phyloP scores from a whole-genome alignment of 37 sponge, comb jelly and placozoan genomes.

The Hexactinellida sp. region DNA sequence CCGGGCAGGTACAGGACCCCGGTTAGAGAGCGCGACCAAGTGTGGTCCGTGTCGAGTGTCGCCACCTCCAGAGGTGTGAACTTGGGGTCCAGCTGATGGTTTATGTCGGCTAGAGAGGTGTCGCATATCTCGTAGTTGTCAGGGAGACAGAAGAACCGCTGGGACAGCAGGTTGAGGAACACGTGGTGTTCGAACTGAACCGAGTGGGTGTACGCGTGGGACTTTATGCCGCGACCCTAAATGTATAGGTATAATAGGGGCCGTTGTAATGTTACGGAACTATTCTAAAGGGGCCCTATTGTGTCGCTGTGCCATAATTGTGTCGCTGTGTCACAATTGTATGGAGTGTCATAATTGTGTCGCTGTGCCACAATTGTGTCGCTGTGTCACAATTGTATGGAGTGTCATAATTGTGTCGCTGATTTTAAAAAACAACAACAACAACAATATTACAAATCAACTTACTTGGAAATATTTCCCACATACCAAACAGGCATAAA shows the following conservation, averaged over 20 bases:
- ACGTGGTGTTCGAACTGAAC: constrained; percentile 76
- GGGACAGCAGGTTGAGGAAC: constrained; percentile 69
- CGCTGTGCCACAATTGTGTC: too few relatives aligned
- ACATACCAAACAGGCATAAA: constrained; percentile 96
- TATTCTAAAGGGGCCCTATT: too few relatives aligned
- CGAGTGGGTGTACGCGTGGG: constrained; percentile 97
- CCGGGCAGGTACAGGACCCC: constrained; percentile 83
- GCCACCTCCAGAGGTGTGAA: constrained; percentile 57
- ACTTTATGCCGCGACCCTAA: constrained; percentile 76
- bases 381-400: too few relatives aligned
- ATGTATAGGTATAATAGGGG: too few relatives aligned
- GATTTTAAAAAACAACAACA: too few relatives aligned
- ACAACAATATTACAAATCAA: too few relatives aligned
- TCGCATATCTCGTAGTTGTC: constrained; percentile 97
- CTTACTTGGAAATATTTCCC: constrained; percentile 98
- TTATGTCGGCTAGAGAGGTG: constrained; percentile 91
- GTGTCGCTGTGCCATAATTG: too few relatives aligned
- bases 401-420: too few relatives aligned
- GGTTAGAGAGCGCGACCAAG: constrained; percentile 63
- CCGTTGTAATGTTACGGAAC: too few relatives aligned
- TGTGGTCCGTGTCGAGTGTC: constrained; percentile 34
- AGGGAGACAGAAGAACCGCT: constrained; percentile 82
- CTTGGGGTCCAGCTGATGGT: constrained; percentile 69
- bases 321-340: too few relatives aligned
- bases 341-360: too few relatives aligned